Evolutionary conservation across 2,797 vertebrate genomes (phyloP).

Genomic region (Oceanodroma leucorhoa): DNA sequence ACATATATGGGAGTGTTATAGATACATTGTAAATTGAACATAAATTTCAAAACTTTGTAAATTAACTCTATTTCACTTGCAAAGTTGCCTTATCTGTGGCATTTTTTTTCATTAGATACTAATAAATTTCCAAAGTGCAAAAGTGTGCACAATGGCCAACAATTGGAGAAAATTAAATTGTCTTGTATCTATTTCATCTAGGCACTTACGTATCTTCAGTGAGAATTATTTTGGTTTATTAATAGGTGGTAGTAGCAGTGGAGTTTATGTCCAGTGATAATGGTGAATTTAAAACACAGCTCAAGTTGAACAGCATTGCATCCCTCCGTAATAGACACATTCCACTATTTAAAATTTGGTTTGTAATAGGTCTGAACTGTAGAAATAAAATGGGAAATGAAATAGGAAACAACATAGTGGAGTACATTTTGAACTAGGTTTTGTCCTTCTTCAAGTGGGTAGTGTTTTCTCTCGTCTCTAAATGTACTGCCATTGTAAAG

Average conservation of each 20-base stretch:
- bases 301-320: not conserved
- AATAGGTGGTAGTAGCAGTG: not conserved
- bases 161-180: rapidly evolving
- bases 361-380: not conserved
- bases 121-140: not conserved
- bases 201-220: not conserved
- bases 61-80: not conserved
- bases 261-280: not conserved
- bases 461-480: slow-evolving; percentile 37
- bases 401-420: not conserved
- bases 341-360: not conserved
- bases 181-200: not conserved
- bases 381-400: not conserved
- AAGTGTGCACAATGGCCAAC: not conserved
- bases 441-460: slow-evolving; percentile 17
- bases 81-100: not conserved
- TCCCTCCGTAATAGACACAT: not conserved
- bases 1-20: not conserved
- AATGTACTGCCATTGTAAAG: slow-evolving; percentile 21
- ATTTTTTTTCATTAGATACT: not conserved
- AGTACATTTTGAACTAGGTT: slow-evolving; percentile 17
- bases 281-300: not conserved
- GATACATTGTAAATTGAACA: not conserved
- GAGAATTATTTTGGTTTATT: not conserved
- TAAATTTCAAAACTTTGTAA: not conserved